phyloP scores from a whole-genome alignment of 2,797 vertebrate species.

The Clarias pachynema region DNA sequence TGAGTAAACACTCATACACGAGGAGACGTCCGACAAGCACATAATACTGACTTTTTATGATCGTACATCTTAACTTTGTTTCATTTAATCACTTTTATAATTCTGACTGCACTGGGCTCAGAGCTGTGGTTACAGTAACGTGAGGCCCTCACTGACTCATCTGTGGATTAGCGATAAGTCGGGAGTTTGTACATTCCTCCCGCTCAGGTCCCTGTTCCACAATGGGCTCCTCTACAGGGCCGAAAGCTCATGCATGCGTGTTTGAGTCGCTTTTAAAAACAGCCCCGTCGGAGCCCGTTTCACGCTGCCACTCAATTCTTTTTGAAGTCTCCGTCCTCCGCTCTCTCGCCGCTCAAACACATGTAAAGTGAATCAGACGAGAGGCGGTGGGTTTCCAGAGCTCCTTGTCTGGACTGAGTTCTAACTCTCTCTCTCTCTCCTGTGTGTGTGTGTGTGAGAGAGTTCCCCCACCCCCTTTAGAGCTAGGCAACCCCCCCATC shows the following conservation, averaged over 20 bases:
- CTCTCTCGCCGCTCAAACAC: constrained; percentile 9
- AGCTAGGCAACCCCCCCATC: not conserved
- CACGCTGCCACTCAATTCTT: constrained; percentile 27
- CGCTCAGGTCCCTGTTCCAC: not conserved
- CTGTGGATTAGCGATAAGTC: not conserved
- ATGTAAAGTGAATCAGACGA: constrained; percentile 28
- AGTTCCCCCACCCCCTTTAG: not conserved
- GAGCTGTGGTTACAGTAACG: not conserved
- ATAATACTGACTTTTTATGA: not conserved
- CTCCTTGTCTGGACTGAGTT: not conserved
- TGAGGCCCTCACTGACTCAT: not conserved
- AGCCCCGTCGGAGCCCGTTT: constrained; percentile 35
- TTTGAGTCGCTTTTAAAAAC: constrained; percentile 11
- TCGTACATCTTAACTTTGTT: not conserved
- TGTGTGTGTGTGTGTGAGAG: not conserved
- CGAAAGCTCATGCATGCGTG: constrained; percentile 38
- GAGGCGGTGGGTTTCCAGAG: constrained; percentile 3
- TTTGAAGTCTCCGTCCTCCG: constrained; percentile 40
- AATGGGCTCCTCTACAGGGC: constrained; percentile 13
- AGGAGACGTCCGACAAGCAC: not conserved
- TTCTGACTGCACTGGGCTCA: not conserved
- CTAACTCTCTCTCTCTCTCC: not conserved
- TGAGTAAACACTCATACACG: not conserved
- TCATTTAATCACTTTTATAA: not conserved
- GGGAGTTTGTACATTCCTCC: not conserved